phyloP scores from a whole-genome alignment of 2,888 invertebrate species.

The Drosophila meridiana region DNA sequence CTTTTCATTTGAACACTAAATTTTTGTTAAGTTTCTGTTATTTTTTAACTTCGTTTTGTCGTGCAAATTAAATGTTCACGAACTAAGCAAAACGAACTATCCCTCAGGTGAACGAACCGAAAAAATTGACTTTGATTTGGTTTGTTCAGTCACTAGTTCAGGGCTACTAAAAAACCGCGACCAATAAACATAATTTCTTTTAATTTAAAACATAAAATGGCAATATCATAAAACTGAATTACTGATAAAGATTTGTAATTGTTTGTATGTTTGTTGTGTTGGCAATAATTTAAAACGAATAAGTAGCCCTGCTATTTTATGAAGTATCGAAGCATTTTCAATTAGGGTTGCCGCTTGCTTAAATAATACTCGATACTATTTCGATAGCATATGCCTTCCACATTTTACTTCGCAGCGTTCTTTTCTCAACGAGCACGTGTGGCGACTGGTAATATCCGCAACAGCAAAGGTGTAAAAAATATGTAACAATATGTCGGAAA shows the following conservation, averaged over 20 bases:
- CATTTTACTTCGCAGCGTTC: constrained; percentile 13
- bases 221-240: neutral
- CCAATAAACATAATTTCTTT: neutral
- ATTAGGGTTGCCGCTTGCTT: constrained; percentile 12
- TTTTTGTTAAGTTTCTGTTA: constrained; percentile 43
- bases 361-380: constrained; percentile 9
- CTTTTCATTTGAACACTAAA: constrained; percentile 56
- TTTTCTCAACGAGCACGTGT: constrained; percentile 54
- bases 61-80: constrained; percentile 55
- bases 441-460: constrained; percentile 44
- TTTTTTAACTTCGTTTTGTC: constrained; percentile 51
- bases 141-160: constrained; percentile 4
- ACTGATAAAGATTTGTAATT: too few relatives aligned
- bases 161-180: neutral
- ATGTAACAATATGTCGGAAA: constrained; percentile 78
- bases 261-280: neutral
- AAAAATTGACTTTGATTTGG: constrained; percentile 14
- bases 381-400: neutral
- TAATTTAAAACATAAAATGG: neutral
- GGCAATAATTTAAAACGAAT: neutral
- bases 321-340: neutral
- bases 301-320: neutral
- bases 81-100: constrained; percentile 35
- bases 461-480: constrained; percentile 23
- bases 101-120: constrained; percentile 9